A percentile compares a stretch with the other conserved stretches of the same genome.
Evolutionary conservation across 1,140 invertebrate species (phyloP).

Genomic region (Drosophila bocki): DNA sequence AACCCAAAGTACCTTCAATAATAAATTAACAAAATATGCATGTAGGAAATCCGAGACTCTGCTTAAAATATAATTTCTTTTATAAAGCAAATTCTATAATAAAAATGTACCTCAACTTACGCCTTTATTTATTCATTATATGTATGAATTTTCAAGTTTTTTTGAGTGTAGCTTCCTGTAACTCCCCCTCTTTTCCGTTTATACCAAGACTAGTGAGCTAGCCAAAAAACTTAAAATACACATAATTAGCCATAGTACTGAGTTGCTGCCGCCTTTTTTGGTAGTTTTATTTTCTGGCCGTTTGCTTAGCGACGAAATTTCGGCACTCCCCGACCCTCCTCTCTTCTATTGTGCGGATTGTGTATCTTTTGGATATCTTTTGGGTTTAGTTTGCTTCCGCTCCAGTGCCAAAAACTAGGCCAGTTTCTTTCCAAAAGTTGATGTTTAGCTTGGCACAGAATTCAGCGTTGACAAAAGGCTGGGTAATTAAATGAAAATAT

Average conservation of each 20-base stretch:
- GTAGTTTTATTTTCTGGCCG: constrained; percentile 36
- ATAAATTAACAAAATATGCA: background rate
- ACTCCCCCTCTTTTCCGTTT: constrained; percentile 16
- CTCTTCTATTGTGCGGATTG: constrained; percentile 8
- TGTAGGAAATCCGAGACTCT: background rate
- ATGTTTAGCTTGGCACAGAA: constrained; percentile 58
- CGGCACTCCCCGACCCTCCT: background rate
- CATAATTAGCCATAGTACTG: constrained; percentile 78
- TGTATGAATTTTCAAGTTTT: background rate
- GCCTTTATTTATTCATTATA: background rate
- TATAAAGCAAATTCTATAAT: background rate
- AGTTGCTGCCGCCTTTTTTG: background rate
- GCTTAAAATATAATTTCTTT: background rate
- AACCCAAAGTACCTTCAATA: too few species aligned
- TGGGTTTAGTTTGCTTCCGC: constrained; percentile 17
- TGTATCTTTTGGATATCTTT: constrained; percentile 46
- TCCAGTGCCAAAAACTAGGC: constrained; percentile 59
- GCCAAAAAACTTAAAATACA: constrained; percentile 78
- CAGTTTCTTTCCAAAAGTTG: constrained; percentile 36
- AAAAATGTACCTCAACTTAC: too few species aligned
- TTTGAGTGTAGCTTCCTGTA: background rate
- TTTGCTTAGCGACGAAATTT: constrained; percentile 52
- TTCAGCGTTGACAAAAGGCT: constrained; percentile 20
- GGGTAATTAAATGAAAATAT: constrained; percentile 77
- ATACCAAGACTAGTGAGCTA: constrained; percentile 58